Conservation (phyloP, 2,113 vertebrate species). For the Mungos mungo region DNA sequence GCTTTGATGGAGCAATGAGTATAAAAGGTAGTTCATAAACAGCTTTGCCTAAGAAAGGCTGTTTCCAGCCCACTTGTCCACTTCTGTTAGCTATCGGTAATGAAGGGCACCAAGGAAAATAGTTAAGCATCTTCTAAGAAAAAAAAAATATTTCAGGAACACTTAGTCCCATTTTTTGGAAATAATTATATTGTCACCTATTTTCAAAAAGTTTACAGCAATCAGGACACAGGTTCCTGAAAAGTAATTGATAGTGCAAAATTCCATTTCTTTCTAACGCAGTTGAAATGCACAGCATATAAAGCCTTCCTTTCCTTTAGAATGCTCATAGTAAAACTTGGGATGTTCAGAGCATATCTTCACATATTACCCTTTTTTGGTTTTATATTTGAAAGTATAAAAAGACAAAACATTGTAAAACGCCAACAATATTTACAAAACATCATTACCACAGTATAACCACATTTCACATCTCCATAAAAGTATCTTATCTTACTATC, state of each 20-base stretch:
- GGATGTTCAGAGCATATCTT: background rate
- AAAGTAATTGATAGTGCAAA: background rate
- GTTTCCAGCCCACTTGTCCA: background rate
- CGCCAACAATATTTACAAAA: background rate
- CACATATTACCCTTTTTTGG: background rate
- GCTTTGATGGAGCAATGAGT: background rate
- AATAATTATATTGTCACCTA: background rate
- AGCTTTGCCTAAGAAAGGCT: background rate
- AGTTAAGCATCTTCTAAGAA: background rate
- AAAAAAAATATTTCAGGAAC: background rate
- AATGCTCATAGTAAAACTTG: background rate
- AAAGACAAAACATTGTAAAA: background rate
- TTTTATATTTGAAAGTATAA: background rate
- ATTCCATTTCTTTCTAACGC: background rate
- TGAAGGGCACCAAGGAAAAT: background rate
- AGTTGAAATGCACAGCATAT: background rate
- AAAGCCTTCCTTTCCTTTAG: background rate
- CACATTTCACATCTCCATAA: background rate
- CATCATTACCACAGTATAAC: background rate
- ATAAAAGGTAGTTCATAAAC: background rate
- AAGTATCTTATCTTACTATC: background rate
- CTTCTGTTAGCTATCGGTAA: background rate
- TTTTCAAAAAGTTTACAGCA: background rate
- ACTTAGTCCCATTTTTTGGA: background rate
- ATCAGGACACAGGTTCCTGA: background rate